These are phyloP conservation scores for Virgularia gustaviana DNA, from an alignment of 92 coral and sea anemone species.

Conservation along the genomic window DNA sequence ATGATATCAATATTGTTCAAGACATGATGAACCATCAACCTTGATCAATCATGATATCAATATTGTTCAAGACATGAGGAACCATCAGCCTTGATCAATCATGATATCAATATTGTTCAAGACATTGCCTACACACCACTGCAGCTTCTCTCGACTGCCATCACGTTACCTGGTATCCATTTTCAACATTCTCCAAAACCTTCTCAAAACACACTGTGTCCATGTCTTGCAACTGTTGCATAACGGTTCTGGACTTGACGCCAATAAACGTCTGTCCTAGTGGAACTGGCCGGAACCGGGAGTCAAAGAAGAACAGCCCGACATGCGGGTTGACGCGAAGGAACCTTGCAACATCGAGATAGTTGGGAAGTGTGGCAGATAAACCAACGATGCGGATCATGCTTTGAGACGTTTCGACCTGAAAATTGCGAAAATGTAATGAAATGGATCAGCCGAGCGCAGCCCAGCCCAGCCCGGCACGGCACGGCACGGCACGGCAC, in stretches of 20 bases:
- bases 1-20: too few species aligned
- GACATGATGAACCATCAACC: too few species aligned
- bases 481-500: not conserved
- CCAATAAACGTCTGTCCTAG: constrained; percentile 94
- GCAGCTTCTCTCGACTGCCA: not conserved
- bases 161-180: constrained; percentile 98
- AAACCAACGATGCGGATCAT: constrained; percentile 97
- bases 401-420: constrained; percentile 90
- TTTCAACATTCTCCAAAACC: constrained; percentile 75
- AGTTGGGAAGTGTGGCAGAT: constrained; percentile 96
- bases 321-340: constrained; percentile 80
- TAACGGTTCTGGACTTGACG: constrained; percentile 66
- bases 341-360: constrained; percentile 83
- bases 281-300: constrained; percentile 91
- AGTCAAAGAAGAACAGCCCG: constrained; percentile 92
- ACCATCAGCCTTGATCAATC: too few species aligned
- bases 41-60: too few species aligned
- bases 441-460: not conserved
- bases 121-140: not conserved
- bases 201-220: constrained; percentile 89
- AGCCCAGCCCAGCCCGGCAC: not conserved
- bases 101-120: too few species aligned
- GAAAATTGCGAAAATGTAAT: not conserved
- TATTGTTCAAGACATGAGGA: too few species aligned
- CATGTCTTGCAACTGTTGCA: constrained; percentile 83